Evolutionary conservation across 2,797 vertebrate species (phyloP).

Genomic region (Pseudochirops cupreus): DNA sequence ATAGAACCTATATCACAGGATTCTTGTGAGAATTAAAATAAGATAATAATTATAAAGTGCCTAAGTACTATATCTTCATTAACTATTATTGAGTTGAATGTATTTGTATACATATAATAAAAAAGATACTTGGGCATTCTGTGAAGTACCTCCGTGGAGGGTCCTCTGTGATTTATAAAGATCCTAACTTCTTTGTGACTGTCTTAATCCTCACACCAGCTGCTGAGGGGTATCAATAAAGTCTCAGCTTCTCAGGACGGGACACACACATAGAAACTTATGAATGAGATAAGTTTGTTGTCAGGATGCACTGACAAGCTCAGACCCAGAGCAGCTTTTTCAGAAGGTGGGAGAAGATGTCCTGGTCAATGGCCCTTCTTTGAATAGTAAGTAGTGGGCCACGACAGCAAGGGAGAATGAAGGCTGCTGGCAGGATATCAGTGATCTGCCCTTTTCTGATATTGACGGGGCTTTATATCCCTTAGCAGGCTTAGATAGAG

Average conservation of each 20-base stretch:
- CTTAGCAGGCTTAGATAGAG: background rate
- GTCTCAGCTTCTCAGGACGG: background rate
- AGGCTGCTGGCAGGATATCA: background rate
- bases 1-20: background rate
- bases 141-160: background rate
- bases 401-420: background rate
- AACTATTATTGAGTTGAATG: background rate
- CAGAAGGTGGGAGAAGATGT: background rate
- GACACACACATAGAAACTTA: background rate
- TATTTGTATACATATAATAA: background rate
- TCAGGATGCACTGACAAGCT: background rate
- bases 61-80: background rate
- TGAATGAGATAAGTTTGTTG: background rate
- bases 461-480: background rate
- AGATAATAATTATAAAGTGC: background rate
- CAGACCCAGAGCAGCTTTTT: background rate
- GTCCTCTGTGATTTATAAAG: background rate
- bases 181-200: background rate
- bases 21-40: background rate
- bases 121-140: background rate
- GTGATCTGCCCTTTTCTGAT: background rate
- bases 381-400: background rate
- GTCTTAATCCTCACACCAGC: background rate
- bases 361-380: background rate
- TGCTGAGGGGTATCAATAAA: background rate